Base-by-base conservation (phyloP, 2,888 invertebrate genomes). In the Cheilosia pagana region DNA sequence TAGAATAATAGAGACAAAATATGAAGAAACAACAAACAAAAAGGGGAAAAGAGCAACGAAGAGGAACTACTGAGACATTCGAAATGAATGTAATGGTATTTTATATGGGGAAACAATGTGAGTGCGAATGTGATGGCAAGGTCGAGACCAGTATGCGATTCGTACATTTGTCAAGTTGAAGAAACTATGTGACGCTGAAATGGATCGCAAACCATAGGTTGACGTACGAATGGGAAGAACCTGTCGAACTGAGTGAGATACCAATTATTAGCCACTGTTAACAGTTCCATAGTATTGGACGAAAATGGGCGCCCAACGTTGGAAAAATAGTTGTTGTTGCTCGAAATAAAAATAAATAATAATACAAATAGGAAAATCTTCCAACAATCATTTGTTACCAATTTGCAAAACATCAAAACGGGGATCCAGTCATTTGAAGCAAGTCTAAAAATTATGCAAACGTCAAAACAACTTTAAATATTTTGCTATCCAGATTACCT, bases 61-160 rank as follows among this genome's bases (percentile, higher is more conserved):
- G 59, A 67, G 53, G 45, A 63, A 55, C 21, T 63, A 21, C 52
- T 21, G 71, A 50, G n/a, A n/a, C n/a, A n/a, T 6, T 53, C 28
- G 39, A 23, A 72, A 16, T 72, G 53, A 43, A 50, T 70, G 76
- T 57, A 57, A 23, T 48, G 57, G 35, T 43, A 74, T 75, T 65
- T 57, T 75, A 62, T 67, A 50, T 35, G 39, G 52, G 23, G 43
- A 70, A 78, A 63, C 41, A 60, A 68, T 62, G 72, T 62, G 53
- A 60, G 77, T 74, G 77, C 62, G 82, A 78, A 77, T 72, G 82
- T 78, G 82, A 83, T 78, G 60, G 82, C 82, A 83, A 83, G 82
- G 82, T 83, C 77, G 82, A 83, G 74, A 78, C 82, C 77, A 83
- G 62, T 74, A 78, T 82, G 77, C 67, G 72, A 74, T 83, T 60